A percentile compares a stretch with the other conserved stretches of the same genome.
Conservation (phyloP, 2,888 invertebrate genomes). For the Calliopum simillimum region DNA sequence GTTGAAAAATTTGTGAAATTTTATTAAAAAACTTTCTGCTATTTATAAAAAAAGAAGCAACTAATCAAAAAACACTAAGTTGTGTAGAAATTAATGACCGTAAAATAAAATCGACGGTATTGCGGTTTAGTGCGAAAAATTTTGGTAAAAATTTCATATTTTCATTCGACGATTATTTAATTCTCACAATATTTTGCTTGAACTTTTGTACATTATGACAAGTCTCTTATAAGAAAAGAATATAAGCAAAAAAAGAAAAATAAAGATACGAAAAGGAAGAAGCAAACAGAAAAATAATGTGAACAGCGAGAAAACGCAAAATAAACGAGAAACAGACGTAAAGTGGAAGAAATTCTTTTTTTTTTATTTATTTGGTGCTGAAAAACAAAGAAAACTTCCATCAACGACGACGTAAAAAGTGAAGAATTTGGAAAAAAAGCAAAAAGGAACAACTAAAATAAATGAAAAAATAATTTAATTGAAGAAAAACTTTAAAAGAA, state of each 20-base stretch:
- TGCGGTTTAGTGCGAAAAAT: no score
- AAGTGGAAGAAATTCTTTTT: no score
- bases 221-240: no score
- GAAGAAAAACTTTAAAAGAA: slow-evolving; percentile 4
- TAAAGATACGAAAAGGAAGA: not conserved
- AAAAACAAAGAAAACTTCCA: slow-evolving; percentile 26
- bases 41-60: not conserved
- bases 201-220: no score
- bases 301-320: slow-evolving; percentile 3
- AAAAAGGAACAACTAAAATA: not conserved
- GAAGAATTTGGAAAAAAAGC: not conserved
- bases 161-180: slow-evolving; percentile 32
- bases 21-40: not conserved
- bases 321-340: no score
- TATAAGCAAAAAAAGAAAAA: slow-evolving; percentile 19
- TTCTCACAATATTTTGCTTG: not conserved
- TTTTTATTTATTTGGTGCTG: no score
- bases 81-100: not conserved
- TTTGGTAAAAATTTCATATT: not conserved
- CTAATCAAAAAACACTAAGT: not conserved
- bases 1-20: slow-evolving; percentile 24
- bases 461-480: no score
- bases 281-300: slow-evolving; percentile 5
- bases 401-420: slow-evolving; percentile 15
- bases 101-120: no score